These are phyloP conservation scores for Polyploca ridens DNA, from an alignment of 2,888 invertebrate genomes.

Conservation along the genomic window DNA sequence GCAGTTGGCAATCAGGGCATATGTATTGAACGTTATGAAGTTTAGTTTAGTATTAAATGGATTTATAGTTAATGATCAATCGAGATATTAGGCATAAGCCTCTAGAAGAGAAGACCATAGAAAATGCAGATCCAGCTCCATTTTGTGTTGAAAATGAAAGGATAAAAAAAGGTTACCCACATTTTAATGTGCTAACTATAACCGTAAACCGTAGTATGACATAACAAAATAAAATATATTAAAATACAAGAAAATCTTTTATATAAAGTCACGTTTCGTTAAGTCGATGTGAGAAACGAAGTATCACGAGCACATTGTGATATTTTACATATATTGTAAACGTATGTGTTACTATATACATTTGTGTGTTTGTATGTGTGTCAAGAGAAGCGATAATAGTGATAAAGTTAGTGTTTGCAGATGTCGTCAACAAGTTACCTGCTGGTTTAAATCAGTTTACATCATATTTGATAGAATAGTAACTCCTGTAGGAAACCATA, in stretches of 20 bases:
- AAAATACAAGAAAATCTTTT: constrained; percentile 26
- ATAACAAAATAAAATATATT: constrained; percentile 10
- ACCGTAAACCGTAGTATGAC: not conserved
- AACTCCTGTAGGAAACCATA: not conserved
- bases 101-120: too few species aligned
- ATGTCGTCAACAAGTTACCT: constrained; percentile 14
- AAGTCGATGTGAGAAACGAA: constrained; percentile 41
- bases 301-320: constrained; percentile 44
- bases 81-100: too few species aligned
- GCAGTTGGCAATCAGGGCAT: too few species aligned
- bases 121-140: too few species aligned
- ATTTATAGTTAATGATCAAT: too few species aligned
- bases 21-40: too few species aligned
- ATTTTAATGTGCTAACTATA: constrained; percentile 1
- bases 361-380: constrained; percentile 25
- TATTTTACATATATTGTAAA: constrained; percentile 18
- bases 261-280: constrained; percentile 44
- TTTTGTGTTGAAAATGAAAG: not conserved
- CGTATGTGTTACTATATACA: constrained; percentile 14
- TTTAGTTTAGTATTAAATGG: too few species aligned
- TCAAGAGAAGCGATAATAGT: constrained; percentile 28
- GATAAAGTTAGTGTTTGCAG: constrained; percentile 25
- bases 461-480: not conserved
- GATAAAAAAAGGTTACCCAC: constrained; percentile 9
- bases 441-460: not conserved